Evolutionary conservation across 2,797 vertebrate species (phyloP).

Genomic region (Scleropages formosus): DNA sequence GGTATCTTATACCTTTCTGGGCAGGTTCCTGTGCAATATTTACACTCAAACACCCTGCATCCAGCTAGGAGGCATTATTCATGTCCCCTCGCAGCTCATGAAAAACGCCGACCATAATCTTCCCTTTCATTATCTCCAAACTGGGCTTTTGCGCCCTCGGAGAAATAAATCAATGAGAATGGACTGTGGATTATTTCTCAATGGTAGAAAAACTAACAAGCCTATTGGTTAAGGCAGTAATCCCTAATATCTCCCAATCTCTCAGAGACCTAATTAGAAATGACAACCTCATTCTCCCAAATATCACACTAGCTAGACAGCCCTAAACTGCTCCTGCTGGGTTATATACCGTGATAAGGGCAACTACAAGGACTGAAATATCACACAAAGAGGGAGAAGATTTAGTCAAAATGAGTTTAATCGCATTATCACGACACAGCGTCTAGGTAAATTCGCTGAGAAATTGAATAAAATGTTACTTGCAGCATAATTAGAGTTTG

Average conservation of each 20-base stretch:
- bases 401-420: constrained; percentile 25
- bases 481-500: constrained; percentile 11
- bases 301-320: constrained; percentile 19
- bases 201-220: constrained; percentile 26
- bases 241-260: constrained; percentile 26
- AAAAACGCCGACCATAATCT: neutral
- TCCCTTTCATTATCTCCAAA: constrained; percentile 21
- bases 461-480: constrained; percentile 10
- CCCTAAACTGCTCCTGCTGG: neutral
- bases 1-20: neutral
- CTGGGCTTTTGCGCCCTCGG: constrained; percentile 8
- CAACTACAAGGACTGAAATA: neutral
- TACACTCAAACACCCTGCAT: neutral
- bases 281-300: constrained; percentile 21
- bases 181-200: constrained; percentile 23
- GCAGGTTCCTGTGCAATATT: constrained; percentile 1
- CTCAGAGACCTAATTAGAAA: constrained; percentile 26
- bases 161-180: constrained; percentile 18
- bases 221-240: constrained; percentile 25
- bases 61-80: constrained; percentile 12
- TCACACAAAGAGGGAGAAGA: constrained; percentile 25
- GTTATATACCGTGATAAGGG: constrained; percentile 16
- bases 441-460: constrained; percentile 17
- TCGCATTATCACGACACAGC: constrained; percentile 8
- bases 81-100: neutral